Evolutionary conservation across 2,113 vertebrate species (phyloP).

Genomic region (Lophochroa leadbeateri): DNA sequence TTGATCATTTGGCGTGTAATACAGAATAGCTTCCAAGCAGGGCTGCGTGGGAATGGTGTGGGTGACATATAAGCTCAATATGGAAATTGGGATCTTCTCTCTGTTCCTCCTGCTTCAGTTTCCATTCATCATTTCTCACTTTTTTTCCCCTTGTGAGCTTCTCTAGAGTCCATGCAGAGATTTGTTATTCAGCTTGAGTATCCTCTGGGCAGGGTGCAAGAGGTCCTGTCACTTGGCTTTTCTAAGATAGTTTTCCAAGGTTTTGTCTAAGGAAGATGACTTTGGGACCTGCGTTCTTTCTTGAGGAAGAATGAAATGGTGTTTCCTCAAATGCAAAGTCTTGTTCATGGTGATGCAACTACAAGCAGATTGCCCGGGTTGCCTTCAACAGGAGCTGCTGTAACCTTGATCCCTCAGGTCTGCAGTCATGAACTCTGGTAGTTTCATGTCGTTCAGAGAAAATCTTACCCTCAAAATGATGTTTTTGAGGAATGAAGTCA

Average conservation of each 20-base stretch:
- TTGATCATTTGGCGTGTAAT: neutral
- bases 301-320: neutral
- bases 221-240: rapidly evolving
- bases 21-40: neutral
- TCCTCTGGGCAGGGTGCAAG: neutral
- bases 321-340: neutral
- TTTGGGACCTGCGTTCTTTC: neutral
- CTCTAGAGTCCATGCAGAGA: neutral
- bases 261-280: neutral
- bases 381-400: neutral
- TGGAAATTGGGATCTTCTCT: neutral
- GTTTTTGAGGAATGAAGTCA: neutral
- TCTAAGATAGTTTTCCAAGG: neutral
- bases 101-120: neutral
- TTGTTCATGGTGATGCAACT: rapidly evolving
- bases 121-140: neutral
- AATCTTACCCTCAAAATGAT: neutral
- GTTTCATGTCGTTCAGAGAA: rapidly evolving
- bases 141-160: neutral
- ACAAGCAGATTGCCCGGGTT: rapidly evolving
- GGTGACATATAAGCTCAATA: neutral
- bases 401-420: rapidly evolving
- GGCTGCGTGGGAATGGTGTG: neutral
- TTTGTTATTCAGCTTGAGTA: neutral
- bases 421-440: rapidly evolving